These are phyloP conservation scores for human DNA, from an alignment of 2,113 vertebrate species.

Conservation along the genomic window DNA sequence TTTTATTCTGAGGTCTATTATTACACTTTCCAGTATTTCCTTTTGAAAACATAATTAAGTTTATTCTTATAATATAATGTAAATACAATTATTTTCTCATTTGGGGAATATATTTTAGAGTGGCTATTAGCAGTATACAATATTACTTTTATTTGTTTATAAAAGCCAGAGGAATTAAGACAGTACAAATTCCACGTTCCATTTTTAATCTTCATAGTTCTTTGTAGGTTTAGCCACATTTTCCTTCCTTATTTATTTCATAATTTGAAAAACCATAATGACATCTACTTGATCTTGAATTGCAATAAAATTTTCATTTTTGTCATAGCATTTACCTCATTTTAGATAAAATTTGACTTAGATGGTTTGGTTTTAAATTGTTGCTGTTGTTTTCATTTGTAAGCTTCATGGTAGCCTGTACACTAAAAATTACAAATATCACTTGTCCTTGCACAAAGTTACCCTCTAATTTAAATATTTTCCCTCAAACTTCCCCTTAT, in stretches of 20 bases:
- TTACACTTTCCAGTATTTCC: neutral
- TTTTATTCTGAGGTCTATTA: constrained; percentile 14
- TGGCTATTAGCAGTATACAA: neutral
- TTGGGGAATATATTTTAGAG: neutral
- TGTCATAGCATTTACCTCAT: neutral
- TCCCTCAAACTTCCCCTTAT: neutral
- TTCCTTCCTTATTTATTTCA: neutral
- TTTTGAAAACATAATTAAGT: neutral
- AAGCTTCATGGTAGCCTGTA: neutral
- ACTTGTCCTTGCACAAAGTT: neutral
- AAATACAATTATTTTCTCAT: constrained; percentile 53
- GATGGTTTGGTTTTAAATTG: neutral
- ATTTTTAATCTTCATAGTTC: constrained; percentile 7
- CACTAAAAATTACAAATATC: neutral
- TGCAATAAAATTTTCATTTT: neutral
- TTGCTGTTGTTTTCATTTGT: neutral
- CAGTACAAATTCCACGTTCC: neutral
- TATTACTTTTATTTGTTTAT: constrained; percentile 5
- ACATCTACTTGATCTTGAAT: neutral
- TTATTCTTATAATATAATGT: neutral
- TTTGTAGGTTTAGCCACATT: neutral
- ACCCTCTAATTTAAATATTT: neutral
- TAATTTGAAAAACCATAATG: neutral
- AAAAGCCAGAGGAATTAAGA: neutral
- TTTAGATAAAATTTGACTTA: neutral